These are phyloP conservation scores for Coelopa frigida DNA, from an alignment of 1,140 invertebrate species.

Conservation along the genomic window DNA sequence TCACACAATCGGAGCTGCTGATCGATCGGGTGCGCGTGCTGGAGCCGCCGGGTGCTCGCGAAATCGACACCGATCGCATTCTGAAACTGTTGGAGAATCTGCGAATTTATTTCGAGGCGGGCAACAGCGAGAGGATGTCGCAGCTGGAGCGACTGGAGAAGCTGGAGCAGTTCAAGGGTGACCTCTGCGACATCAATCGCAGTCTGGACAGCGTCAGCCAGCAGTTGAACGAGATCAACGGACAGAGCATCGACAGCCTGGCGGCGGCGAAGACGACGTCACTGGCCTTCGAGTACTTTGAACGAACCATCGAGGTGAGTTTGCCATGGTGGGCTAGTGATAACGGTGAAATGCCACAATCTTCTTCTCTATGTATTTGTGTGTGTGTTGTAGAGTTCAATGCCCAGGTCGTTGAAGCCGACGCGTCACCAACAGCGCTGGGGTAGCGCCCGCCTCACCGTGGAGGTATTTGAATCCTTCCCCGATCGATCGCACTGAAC, in stretches of 20 bases:
- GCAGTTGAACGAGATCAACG: constrained; percentile 56
- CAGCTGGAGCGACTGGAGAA: constrained; percentile 54
- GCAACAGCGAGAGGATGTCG: constrained; percentile 54
- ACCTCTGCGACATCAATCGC: constrained; percentile 63
- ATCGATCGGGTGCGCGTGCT: constrained; percentile 46
- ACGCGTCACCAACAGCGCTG: constrained; percentile 38
- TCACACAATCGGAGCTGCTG: constrained; percentile 41
- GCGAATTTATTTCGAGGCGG: constrained; percentile 42
- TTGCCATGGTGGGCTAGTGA: background rate
- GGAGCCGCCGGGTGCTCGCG: constrained; percentile 60
- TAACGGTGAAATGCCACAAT: too few species aligned
- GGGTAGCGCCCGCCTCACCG: constrained; percentile 28
- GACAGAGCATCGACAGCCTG: constrained; percentile 66
- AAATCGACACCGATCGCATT: constrained; percentile 64
- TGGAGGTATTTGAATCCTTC: constrained; percentile 39
- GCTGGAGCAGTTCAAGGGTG: constrained; percentile 57
- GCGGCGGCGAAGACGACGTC: constrained; percentile 61
- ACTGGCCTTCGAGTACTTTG: constrained; percentile 67
- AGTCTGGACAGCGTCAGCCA: constrained; percentile 59
- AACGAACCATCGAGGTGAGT: constrained; percentile 70
- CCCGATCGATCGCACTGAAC: too few species aligned
- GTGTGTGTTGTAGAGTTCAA: constrained; percentile 40
- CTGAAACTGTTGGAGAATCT: constrained; percentile 52
- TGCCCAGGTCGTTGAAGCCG: constrained; percentile 36
- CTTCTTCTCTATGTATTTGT: background rate